Conservation (phyloP, 2,797 vertebrate genomes). For the Spea hammondii region DNA sequence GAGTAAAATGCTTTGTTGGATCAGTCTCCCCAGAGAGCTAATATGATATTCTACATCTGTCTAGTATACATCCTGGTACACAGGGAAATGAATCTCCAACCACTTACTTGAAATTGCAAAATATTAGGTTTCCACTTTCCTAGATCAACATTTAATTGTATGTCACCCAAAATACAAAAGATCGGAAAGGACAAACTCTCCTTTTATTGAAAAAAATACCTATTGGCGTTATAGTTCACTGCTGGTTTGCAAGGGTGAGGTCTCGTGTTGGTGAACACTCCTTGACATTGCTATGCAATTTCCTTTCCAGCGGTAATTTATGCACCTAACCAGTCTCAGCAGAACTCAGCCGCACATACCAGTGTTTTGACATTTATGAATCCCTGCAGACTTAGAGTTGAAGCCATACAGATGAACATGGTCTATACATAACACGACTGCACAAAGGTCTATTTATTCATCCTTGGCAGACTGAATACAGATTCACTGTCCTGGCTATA, state of each 20-base stretch:
- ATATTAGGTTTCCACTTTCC: background rate
- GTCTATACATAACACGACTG: slow-evolving; percentile 77
- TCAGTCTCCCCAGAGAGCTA: too few relatives aligned
- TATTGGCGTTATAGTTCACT: slow-evolving; percentile 25
- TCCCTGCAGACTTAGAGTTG: slow-evolving; percentile 72
- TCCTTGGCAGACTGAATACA: slow-evolving; percentile 74
- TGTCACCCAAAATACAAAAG: background rate
- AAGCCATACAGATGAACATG: slow-evolving; percentile 74
- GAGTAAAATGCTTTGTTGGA: too few relatives aligned
- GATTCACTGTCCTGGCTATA: slow-evolving; percentile 74
- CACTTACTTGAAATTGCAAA: background rate
- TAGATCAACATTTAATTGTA: slow-evolving; percentile 10
- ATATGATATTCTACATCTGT: background rate
- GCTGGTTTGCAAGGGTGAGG: slow-evolving; percentile 33
- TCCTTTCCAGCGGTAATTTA: slow-evolving; percentile 74
- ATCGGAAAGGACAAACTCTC: background rate
- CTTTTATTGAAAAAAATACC: slow-evolving; percentile 9
- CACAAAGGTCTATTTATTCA: slow-evolving; percentile 81
- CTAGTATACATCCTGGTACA: background rate
- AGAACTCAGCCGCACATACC: slow-evolving; percentile 74
- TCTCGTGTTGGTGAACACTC: slow-evolving; percentile 31
- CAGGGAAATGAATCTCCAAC: background rate
- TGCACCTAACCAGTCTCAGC: slow-evolving; percentile 73
- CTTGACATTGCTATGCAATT: slow-evolving; percentile 55
- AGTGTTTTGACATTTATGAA: slow-evolving; percentile 78